phyloP scores from a whole-genome alignment of 2,113 vertebrate species.

The Ammodytes dubius region DNA sequence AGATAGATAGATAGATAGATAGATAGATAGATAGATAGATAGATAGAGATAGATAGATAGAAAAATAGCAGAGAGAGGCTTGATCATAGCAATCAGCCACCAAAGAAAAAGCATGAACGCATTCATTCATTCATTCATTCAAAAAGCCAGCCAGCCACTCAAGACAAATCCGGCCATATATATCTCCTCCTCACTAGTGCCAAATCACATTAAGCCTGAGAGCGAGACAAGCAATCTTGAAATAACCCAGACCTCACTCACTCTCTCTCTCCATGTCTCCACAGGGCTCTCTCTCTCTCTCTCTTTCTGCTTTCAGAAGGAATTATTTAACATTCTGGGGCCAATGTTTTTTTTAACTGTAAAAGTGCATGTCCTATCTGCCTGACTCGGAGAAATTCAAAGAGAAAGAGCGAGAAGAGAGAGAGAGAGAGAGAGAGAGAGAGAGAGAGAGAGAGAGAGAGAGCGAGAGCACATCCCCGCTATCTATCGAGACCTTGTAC shows the following conservation, averaged over 20 bases:
- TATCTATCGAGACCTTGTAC: not conserved
- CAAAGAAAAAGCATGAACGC: conserved; percentile 49
- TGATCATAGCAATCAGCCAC: conserved; percentile 56
- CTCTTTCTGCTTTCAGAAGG: conserved; percentile 49
- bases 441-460: not conserved
- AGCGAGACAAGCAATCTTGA: conserved; percentile 59
- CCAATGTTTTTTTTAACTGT: conserved; percentile 12
- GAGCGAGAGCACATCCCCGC: not conserved
- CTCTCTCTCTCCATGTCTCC: not conserved
- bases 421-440: not conserved
- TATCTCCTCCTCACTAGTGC: conserved; percentile 60
- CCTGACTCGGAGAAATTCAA: not conserved
- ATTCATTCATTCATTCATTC: conserved; percentile 48
- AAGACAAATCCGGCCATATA: conserved; percentile 63
- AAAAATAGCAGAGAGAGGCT: conserved; percentile 37
- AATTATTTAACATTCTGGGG: conserved; percentile 32
- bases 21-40: too few species aligned
- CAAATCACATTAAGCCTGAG: conserved; percentile 60
- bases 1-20: too few species aligned
- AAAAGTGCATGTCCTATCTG: conserved; percentile 14
- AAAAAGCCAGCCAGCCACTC: conserved; percentile 59
- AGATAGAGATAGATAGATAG: not conserved
- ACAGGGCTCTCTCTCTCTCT: conserved; percentile 28
- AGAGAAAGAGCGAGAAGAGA: conserved; percentile 1
- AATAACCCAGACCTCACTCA: conserved; percentile 62